Conservation (phyloP, 2,113 vertebrate species). For the Kryptolebias marmoratus region DNA sequence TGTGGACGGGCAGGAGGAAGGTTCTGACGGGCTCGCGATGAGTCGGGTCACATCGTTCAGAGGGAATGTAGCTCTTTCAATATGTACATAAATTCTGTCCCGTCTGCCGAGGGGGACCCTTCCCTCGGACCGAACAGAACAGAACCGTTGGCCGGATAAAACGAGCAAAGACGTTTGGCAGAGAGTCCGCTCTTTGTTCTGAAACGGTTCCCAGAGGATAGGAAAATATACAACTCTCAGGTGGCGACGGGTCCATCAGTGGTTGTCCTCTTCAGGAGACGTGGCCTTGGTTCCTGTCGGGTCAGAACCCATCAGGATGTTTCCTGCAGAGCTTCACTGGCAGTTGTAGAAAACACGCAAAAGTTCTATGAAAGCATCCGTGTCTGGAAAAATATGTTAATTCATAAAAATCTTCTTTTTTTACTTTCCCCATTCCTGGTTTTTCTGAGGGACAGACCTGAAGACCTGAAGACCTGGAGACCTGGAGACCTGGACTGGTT, state of each 20-base stretch:
- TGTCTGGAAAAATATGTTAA: constrained; percentile 84
- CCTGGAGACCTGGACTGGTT: not conserved
- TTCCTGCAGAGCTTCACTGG: constrained; percentile 60
- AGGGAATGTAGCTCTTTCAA: constrained; percentile 61
- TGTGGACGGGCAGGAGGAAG: not conserved
- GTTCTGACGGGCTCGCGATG: constrained; percentile 35
- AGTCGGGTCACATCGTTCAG: constrained; percentile 29
- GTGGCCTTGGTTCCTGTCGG: constrained; percentile 30
- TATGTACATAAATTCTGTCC: constrained; percentile 50
- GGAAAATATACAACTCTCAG: constrained; percentile 70
- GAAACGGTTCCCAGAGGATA: constrained; percentile 31
- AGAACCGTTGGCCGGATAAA: constrained; percentile 18
- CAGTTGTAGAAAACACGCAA: constrained; percentile 72
- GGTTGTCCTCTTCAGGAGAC: constrained; percentile 15
- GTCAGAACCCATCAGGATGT: constrained; percentile 66
- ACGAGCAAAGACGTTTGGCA: constrained; percentile 49
- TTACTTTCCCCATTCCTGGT: constrained; percentile 15
- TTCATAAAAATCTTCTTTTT: constrained; percentile 78
- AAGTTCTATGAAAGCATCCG: constrained; percentile 79
- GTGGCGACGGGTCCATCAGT: constrained; percentile 58
- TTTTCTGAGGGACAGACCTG: constrained; percentile 36
- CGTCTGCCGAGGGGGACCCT: constrained; percentile 27
- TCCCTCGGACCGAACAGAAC: not conserved
- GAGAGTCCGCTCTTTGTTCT: constrained; percentile 28
- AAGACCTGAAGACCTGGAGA: constrained; percentile 30